phyloP scores from a whole-genome alignment of 2,113 vertebrate species.

The Thunnus maccoyii region DNA sequence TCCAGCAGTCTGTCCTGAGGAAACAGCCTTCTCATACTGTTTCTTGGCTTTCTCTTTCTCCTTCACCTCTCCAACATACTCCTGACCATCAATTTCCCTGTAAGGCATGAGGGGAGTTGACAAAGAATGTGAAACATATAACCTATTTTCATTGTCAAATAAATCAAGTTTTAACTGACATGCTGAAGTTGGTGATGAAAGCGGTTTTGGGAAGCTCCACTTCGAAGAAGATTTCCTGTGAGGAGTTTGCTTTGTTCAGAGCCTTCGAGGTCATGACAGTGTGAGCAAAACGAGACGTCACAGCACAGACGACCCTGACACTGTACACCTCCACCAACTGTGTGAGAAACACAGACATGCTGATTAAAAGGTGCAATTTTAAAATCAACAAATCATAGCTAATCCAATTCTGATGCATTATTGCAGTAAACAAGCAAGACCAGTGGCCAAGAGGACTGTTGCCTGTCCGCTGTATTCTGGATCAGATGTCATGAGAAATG shows the following conservation, averaged over 20 bases:
- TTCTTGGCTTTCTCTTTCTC: constrained; percentile 92
- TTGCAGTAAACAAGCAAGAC: background rate
- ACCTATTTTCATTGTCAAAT: background rate
- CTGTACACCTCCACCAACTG: constrained; percentile 79
- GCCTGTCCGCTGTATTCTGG: background rate
- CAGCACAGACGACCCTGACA: constrained; percentile 89
- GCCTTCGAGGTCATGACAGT: constrained; percentile 92
- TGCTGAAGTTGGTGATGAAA: constrained; percentile 94
- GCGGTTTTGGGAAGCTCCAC: constrained; percentile 95
- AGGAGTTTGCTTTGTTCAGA: constrained; percentile 86
- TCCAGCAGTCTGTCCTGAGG: constrained; percentile 90
- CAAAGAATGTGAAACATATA: background rate
- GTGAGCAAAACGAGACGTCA: constrained; percentile 92
- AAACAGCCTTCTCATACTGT: constrained; percentile 91
- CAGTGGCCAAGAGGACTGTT: background rate
- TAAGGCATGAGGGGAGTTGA: constrained; percentile 6
- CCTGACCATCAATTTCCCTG: constrained; percentile 89
- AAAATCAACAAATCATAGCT: constrained; percentile 36
- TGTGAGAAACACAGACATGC: no score
- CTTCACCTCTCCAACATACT: constrained; percentile 91
- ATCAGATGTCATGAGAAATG: constrained; percentile 11
- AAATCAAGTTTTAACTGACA: constrained; percentile 82
- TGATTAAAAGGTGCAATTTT: no score
- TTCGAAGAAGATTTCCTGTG: constrained; percentile 91
- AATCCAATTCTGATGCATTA: background rate